Conservation (phyloP, 2,113 vertebrate genomes). For the Chaetodon auriga region DNA sequence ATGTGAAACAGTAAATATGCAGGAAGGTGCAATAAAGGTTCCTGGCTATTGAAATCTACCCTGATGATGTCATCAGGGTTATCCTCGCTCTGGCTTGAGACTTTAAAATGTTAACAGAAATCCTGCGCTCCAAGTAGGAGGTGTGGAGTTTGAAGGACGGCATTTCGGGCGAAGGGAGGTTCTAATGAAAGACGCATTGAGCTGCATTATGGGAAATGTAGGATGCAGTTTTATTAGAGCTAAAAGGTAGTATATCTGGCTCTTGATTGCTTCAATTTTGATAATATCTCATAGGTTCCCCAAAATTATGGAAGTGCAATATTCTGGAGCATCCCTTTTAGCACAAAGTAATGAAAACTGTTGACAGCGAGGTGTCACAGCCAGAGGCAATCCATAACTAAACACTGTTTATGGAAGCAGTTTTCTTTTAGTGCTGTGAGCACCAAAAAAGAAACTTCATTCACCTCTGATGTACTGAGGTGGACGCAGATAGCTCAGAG, state of each 20-base stretch:
- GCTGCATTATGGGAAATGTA: not conserved
- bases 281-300: not conserved
- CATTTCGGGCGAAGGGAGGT: not conserved
- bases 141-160: not conserved
- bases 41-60: not conserved
- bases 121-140: not conserved
- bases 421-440: not conserved
- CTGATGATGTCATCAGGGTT: not conserved
- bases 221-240: not conserved
- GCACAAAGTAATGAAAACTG: not conserved
- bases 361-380: not conserved
- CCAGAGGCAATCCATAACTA: not conserved
- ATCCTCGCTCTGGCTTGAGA: not conserved
- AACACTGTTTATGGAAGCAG: not conserved
- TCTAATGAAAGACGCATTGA: not conserved
- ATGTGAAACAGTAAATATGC: conserved; percentile 53
- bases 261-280: not conserved
- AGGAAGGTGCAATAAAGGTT: conserved; percentile 22
- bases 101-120: not conserved
- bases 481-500: not conserved
- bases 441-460: not conserved
- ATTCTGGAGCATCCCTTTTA: not conserved
- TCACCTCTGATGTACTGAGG: not conserved
- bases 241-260: not conserved
- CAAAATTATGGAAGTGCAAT: not conserved